Base-by-base conservation (phyloP, 2,113 vertebrate genomes). In the Tychaedon coryphoeus region DNA sequence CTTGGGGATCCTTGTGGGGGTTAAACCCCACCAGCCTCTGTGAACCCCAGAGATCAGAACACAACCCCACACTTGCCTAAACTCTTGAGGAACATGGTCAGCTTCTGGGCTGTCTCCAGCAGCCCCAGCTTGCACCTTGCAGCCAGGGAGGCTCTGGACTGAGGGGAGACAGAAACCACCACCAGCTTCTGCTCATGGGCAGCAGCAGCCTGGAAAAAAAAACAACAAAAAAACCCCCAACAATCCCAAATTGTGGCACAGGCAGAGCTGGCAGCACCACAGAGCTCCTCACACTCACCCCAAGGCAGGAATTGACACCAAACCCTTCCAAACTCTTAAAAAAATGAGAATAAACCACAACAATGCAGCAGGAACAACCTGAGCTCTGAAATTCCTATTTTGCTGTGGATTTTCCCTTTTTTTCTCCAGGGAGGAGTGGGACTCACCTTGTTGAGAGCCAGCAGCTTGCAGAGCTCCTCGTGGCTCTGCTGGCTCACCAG, bases 401-500 rank as follows among this genome's bases (percentile, higher is more conserved):
- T 45, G 6, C 47, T 23, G 22, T 48, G 47, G 47, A 48, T 23
- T 48, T 48, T 12, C 22, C 47, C 34, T 40, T n/a, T 15, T 26
- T 26, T 26, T 14, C 24, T 26, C 13, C 48, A 69, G 26, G 14
- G 26, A 0, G 1, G 19, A 22, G 26, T 2, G 18, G 50, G 10
- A 20, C 96, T 43, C 73, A 99, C 99, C 98, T 98, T 98, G 89
- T 99, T 99, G 31, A 93, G 97, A 5, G 83, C 82, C 15, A 99
- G 98, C 43, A 98, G 96, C 83, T 97, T 99, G 92, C 97, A 97
- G 22, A 99, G 97, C 83, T 99, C 99, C 70, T 98, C 98, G 0
- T 99, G 99, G 96, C 99, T 99, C 97, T 99, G 99, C 80, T 99
- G 99, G 1, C 98, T 98, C 93, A 99, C 98, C 16, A 99, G 96